phyloP scores from a whole-genome alignment of 2,797 vertebrate genomes.

The Nannoperca australis region DNA sequence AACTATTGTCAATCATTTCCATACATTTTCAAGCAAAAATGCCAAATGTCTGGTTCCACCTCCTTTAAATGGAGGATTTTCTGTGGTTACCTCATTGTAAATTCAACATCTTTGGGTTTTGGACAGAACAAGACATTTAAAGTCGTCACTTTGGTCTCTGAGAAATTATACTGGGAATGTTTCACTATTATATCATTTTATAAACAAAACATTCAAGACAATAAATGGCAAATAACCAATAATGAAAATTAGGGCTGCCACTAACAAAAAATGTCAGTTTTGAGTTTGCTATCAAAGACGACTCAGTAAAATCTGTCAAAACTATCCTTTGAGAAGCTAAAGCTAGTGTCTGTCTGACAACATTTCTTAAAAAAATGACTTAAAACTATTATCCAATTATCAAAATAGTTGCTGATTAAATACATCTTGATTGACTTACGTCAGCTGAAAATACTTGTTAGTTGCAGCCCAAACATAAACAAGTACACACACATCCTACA shows the following conservation, averaged over 20 bases:
- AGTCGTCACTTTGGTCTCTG: not conserved
- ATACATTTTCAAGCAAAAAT: not conserved
- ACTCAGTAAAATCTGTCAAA: not conserved
- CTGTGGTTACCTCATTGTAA: not conserved
- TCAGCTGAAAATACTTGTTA: slow-evolving; percentile 2
- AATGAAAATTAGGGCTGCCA: not conserved
- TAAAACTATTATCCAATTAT: not conserved
- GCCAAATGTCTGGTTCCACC: not conserved
- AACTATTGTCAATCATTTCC: not conserved
- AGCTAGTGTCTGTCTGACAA: not conserved
- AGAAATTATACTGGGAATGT: not conserved
- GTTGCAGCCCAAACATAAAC: slow-evolving; percentile 1
- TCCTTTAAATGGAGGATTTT: not conserved
- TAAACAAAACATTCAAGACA: not conserved
- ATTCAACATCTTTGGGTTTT: not conserved
- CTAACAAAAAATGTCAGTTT: not conserved
- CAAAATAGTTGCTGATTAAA: not conserved
- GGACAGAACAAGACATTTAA: not conserved
- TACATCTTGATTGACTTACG: not conserved
- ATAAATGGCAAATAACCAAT: not conserved
- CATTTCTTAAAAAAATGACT: not conserved
- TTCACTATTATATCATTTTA: not conserved
- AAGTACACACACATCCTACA: not conserved
- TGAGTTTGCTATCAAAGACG: not conserved
- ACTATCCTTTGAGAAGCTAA: not conserved